phyloP scores from a whole-genome alignment of 2,888 invertebrate species.

The Phengaris alcon region DNA sequence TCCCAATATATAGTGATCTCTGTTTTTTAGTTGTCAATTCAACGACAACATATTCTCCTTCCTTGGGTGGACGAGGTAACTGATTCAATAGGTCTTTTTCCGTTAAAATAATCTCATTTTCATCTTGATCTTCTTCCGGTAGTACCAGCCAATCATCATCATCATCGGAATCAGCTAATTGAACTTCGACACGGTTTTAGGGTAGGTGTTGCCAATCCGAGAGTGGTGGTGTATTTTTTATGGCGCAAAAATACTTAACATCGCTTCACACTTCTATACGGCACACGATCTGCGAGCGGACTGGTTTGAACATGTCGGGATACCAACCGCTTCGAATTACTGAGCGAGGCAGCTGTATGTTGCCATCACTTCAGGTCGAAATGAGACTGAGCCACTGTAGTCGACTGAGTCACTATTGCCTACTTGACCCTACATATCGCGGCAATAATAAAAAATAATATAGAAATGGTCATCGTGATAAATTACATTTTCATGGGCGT shows the following conservation, averaged over 20 bases:
- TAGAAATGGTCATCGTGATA: too few species aligned
- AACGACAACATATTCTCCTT: slow-evolving; percentile 1
- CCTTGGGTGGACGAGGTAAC: background rate
- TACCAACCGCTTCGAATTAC: background rate
- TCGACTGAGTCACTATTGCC: background rate
- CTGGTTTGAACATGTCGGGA: background rate
- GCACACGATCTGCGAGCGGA: background rate
- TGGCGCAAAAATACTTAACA: background rate
- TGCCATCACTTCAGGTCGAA: background rate
- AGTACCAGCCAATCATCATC: background rate
- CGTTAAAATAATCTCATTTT: background rate
- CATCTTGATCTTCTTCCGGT: background rate
- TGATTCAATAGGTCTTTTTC: background rate
- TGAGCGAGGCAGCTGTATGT: background rate
- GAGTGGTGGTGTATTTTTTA: slow-evolving; percentile 48
- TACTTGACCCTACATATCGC: too few species aligned
- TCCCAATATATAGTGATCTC: background rate
- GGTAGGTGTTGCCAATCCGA: slow-evolving; percentile 47
- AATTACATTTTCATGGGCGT: too few species aligned
- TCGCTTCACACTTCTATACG: background rate
- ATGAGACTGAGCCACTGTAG: background rate
- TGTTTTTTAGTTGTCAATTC: background rate
- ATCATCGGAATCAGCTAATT: background rate
- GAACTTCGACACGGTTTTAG: background rate
- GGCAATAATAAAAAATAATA: too few species aligned